Evolutionary conservation across 2,797 vertebrate genomes (phyloP).

Genomic region (Parambassis ranga): DNA sequence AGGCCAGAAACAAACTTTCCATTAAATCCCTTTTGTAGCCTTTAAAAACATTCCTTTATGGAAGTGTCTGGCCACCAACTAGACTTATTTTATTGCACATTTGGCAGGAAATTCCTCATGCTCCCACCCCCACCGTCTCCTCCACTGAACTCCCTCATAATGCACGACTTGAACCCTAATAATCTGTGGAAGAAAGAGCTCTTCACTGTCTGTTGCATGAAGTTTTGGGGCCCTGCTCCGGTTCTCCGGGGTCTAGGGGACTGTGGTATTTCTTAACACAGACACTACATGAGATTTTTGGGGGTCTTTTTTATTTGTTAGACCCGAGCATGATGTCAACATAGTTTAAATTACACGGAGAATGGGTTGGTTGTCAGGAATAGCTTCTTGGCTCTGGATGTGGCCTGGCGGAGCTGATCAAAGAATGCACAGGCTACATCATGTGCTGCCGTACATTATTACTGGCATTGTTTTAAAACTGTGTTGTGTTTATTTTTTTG

Average conservation of each 20-base stretch:
- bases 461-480: constrained; percentile 19
- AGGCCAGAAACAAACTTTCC: constrained; percentile 63
- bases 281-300: neutral
- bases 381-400: constrained; percentile 45
- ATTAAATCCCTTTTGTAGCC: constrained; percentile 35
- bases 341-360: constrained; percentile 45
- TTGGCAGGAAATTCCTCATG: constrained; percentile 85
- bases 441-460: constrained; percentile 36
- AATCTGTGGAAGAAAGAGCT: constrained; percentile 50
- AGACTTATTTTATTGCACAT: constrained; percentile 83
- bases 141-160: constrained; percentile 73
- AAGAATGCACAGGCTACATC: constrained; percentile 48
- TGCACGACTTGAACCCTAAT: constrained; percentile 71
- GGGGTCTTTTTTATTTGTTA: constrained; percentile 13
- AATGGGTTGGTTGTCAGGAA: constrained; percentile 55
- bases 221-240: constrained; percentile 46
- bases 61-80: constrained; percentile 73
- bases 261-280: constrained; percentile 28
- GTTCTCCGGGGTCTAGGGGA: neutral
- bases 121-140: constrained; percentile 66
- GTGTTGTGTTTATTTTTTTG: constrained; percentile 9
- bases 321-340: constrained; percentile 34
- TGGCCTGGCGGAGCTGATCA: constrained; percentile 60
- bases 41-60: constrained; percentile 68
- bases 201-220: constrained; percentile 53